phyloP scores from a whole-genome alignment of 92 coral and sea anemone species.

The Paramuricea clavata region DNA sequence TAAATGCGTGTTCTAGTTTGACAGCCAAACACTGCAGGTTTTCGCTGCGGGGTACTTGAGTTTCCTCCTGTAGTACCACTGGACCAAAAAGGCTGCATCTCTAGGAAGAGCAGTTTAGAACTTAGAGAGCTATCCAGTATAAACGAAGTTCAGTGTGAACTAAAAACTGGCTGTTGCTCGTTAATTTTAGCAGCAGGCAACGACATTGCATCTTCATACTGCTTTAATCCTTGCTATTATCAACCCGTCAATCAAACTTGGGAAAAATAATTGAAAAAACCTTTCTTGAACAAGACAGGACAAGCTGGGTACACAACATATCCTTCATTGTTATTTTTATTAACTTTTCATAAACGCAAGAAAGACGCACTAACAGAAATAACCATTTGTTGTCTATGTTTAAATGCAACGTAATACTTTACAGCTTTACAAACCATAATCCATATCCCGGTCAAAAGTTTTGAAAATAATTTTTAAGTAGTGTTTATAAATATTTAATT shows the following conservation, averaged over 20 bases:
- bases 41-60: too few species aligned
- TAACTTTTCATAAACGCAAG: slow-evolving; percentile 10
- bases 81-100: neutral
- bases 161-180: neutral
- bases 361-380: neutral
- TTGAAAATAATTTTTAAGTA: neutral
- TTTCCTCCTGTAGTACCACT: neutral
- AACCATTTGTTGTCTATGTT: neutral
- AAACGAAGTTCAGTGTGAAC: neutral
- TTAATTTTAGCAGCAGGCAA: neutral
- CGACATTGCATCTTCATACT: neutral
- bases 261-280: slow-evolving; percentile 46
- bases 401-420: neutral
- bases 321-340: slow-evolving; percentile 23
- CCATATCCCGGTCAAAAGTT: neutral
- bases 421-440: neutral
- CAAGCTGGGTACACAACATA: slow-evolving; percentile 48
- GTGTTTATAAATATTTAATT: slow-evolving; percentile 16
- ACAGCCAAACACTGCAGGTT: too few species aligned
- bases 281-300: slow-evolving; percentile 21
- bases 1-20: too few species aligned
- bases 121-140: too few species aligned
- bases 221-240: slow-evolving; percentile 46
- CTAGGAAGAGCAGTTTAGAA: neutral
- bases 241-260: slow-evolving; percentile 35